Base-by-base conservation (phyloP, 2,888 invertebrate genomes). In the Dromius quadrimaculatus region DNA sequence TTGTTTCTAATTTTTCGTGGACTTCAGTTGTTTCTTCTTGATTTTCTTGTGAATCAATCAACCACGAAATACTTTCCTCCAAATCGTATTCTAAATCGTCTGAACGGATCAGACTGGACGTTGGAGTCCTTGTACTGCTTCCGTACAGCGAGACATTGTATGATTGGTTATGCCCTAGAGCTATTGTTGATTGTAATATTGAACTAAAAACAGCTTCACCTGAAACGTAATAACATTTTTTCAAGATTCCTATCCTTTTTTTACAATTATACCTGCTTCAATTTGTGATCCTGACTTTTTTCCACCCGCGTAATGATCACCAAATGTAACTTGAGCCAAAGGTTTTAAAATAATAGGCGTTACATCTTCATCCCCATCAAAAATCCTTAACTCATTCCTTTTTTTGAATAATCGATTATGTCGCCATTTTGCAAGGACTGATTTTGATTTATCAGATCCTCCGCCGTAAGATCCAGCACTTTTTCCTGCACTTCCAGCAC, bases 301-400 rank as follows among this genome's bases (percentile, higher is more conserved):
- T n/a, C n/a, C n/a, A n/a, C n/a, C n/a, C n/a, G n/a, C n/a, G n/a
- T n/a, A n/a, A n/a, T n/a, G n/a, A n/a, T n/a, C n/a, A n/a, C n/a
- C n/a, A n/a, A n/a, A n/a, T n/a, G n/a, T n/a, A n/a, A n/a, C n/a
- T n/a, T n/a, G n/a, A n/a, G n/a, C n/a, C n/a, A n/a, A n/a, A 9
- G 59, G 4, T 34, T 3, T 32, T 34, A 59, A 17, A 2, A 36
- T 11, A 13, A 1, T 38, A 5, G 68, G 68, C 1, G 68, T 68
- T 1, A 59, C 59, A 19, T 68, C 68, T 9, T 23, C 17, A n/a
- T 15, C 17, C 28, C 43, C 59, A 2, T 19, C 1, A 3, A 57
- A 11, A 32, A 68, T 41, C 32, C 28, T 59, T 8, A 68, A 15
- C 11, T 68, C 68, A n/a, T 68, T 68, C 23, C 68, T 20, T 19